phyloP scores from a whole-genome alignment of 2,113 vertebrate species.

The Ciconia stormi region DNA sequence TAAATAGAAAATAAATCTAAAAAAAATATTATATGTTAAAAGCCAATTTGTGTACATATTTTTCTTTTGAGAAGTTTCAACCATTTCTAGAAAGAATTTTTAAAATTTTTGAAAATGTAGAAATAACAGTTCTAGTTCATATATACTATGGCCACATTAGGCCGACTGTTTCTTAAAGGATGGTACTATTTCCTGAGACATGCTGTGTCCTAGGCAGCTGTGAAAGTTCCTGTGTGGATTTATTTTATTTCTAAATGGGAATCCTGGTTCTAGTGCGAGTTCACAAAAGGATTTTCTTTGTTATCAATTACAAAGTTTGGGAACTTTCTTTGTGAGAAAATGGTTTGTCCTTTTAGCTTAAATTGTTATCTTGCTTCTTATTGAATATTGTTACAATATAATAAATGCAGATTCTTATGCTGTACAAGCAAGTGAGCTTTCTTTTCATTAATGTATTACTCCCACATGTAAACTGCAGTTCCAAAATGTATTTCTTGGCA shows the following conservation, averaged over 20 bases:
- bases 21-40: neutral
- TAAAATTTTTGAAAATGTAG: neutral
- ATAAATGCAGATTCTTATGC: neutral
- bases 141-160: neutral
- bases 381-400: neutral
- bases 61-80: neutral
- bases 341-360: neutral
- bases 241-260: neutral
- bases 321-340: neutral
- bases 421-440: neutral
- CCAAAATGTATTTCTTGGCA: neutral
- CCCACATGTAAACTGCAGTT: neutral
- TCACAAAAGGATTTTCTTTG: neutral
- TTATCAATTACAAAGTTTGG: neutral
- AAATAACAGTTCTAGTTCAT: neutral
- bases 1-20: neutral
- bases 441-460: neutral
- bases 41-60: neutral
- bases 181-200: neutral
- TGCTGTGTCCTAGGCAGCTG: neutral
- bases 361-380: neutral
- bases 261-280: neutral
- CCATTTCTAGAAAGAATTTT: neutral
- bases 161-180: neutral
- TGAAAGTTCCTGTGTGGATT: neutral